These are phyloP conservation scores for Xerus rutilus DNA, from an alignment of 2,797 vertebrate genomes.

Conservation along the genomic window DNA sequence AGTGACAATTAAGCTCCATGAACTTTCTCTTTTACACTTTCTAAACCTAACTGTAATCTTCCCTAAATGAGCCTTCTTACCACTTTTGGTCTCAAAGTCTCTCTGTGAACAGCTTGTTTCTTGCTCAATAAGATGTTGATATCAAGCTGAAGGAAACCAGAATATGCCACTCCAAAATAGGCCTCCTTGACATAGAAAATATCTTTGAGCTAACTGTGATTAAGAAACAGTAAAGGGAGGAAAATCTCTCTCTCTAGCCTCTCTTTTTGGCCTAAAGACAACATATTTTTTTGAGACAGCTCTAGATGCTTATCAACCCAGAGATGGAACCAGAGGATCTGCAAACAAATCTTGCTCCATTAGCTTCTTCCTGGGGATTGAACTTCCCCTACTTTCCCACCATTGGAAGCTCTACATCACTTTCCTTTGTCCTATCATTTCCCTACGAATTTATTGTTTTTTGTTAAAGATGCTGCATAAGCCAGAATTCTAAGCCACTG, in stretches of 20 bases:
- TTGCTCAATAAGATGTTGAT: background rate
- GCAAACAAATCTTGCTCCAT: background rate
- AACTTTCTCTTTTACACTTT: background rate
- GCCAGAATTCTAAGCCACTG: background rate
- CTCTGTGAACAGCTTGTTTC: background rate
- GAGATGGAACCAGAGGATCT: background rate
- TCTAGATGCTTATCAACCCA: background rate
- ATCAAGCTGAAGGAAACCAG: background rate
- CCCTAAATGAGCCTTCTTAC: background rate
- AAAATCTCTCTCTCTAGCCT: background rate
- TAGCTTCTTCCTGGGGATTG: background rate
- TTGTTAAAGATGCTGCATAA: background rate
- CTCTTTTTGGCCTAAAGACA: background rate
- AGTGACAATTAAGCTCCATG: background rate
- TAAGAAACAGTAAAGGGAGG: background rate
- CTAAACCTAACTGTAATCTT: background rate
- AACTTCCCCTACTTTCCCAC: background rate
- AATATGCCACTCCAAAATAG: background rate
- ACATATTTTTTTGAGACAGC: background rate
- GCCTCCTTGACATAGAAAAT: background rate
- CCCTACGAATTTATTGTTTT: background rate
- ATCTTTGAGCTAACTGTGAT: background rate
- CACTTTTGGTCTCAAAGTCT: background rate
- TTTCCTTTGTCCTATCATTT: background rate
- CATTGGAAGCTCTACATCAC: background rate